Percentiles rank a stretch among this genome's conserved stretches.
Conservation (phyloP, 2,888 invertebrate genomes). For the Eretmocerus hayati region DNA sequence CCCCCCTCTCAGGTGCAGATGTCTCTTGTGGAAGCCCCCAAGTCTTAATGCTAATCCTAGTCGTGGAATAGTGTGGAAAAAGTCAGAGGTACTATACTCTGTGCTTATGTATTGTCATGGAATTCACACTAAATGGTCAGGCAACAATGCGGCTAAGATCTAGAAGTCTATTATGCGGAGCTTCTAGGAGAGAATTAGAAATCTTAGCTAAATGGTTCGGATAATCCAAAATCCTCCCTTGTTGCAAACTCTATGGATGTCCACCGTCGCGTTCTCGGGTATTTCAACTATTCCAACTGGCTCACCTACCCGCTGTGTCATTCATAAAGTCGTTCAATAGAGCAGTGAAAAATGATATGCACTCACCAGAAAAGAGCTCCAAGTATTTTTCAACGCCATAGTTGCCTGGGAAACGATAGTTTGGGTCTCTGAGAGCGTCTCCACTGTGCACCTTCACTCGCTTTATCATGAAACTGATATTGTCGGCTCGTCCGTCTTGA, state of each 20-base stretch:
- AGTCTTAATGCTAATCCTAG: no score
- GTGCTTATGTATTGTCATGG: no score
- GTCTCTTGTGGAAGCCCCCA: no score
- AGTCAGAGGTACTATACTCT: no score
- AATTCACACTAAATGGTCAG: no score
- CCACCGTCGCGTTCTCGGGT: constrained; percentile 7
- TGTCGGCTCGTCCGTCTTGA: constrained; percentile 84
- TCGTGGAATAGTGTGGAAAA: no score
- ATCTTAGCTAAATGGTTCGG: constrained; percentile 7
- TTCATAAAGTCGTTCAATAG: not conserved
- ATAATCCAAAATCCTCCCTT: constrained; percentile 10
- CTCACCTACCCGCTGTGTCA: no score
- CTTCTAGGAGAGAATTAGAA: no score
- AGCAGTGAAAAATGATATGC: no score
- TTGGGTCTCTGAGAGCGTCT: constrained; percentile 76
- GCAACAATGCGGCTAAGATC: constrained; percentile 11
- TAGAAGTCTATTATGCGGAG: constrained; percentile 16
- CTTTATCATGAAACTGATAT: constrained; percentile 93
- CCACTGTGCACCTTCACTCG: constrained; percentile 87
- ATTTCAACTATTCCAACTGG: constrained; percentile 27
- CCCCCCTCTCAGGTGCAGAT: no score
- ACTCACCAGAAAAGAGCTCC: constrained; percentile 88
- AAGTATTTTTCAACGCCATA: constrained; percentile 98
- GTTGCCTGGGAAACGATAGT: constrained; percentile 86
- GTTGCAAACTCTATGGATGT: no score